phyloP scores from a whole-genome alignment of 1,140 invertebrate species.

The Hylaeus anthracinus region DNA sequence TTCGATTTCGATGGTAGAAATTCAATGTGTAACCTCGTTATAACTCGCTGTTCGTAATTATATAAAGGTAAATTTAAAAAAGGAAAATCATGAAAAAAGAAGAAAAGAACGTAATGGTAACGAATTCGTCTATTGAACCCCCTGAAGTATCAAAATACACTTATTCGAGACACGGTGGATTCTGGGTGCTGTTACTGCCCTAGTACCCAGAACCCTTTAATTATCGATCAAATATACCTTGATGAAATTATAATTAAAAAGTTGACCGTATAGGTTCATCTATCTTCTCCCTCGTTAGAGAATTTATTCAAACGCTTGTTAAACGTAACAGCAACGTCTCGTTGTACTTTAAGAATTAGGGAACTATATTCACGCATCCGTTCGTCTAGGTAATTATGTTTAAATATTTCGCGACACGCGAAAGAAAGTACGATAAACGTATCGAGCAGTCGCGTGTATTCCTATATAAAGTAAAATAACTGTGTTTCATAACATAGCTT shows the following conservation, averaged over 20 bases:
- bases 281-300: neutral
- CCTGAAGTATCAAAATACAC: slow-evolving; percentile 2
- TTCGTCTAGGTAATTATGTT: neutral
- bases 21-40: slow-evolving; percentile 3
- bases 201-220: slow-evolving; percentile 58
- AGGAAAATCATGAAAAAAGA: neutral
- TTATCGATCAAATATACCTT: neutral
- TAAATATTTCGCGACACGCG: neutral
- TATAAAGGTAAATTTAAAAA: slow-evolving; percentile 6
- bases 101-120: slow-evolving; percentile 14
- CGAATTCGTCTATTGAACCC: slow-evolving; percentile 13
- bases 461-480: neutral
- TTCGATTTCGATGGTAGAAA: neutral
- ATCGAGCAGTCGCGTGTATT: neutral
- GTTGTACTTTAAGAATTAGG: slow-evolving; percentile 32
- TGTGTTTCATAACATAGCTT: neutral
- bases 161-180: slow-evolving; percentile 15
- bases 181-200: slow-evolving; percentile 72
- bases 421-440: neutral
- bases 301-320: slow-evolving; percentile 21
- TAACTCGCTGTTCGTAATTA: slow-evolving; percentile 22
- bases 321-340: slow-evolving; percentile 20
- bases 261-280: neutral
- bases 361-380: neutral
- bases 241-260: neutral